Evolutionary conservation across 2,888 invertebrate species (phyloP), one percentile per base, ranked within the genome.

Genomic region (Phaedon cochleariae): DNA sequence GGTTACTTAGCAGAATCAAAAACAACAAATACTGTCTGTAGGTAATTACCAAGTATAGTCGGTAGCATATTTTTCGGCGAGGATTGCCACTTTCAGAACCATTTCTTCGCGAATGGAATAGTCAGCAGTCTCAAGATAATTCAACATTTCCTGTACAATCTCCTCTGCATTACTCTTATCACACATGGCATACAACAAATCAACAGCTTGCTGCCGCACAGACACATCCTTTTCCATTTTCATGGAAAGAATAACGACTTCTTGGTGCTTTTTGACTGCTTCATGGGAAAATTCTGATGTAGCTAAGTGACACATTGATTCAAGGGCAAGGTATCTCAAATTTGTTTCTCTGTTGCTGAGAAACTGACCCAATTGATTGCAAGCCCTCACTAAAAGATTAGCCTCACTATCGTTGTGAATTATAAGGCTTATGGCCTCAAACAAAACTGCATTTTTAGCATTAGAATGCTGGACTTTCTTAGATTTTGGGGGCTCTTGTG

Each of bases 391-490:
- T 79, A 99, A 86, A 71, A 99, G 87, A 85, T 96, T 96, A 45
- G 97, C 96, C 84, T 98, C 98, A 85, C 96, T 93, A 82, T 99
- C 99, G 86, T 98, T 97, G 83, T 99, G 99, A 80, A 99, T 99
- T 74, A 99, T 99, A 74, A 99, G 89, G 86, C 98, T 98, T 82
- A 99, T 99, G 51, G 99, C 98, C 87, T 99, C 99, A 86, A 99
- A 99, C 18, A 99, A 87, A 22, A 99, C 98, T 58, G 99, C 98
- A 86, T 99, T 99, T 85, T 99, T 99, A 64, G 99, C 98, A 87
- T 99, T 99, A 54, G 98, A 98, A 85, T 99, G 99, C 86, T 99
- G 99, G 26, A 99, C 98, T 86, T 99, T 99, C 86, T 99, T 99
- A 54, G 98, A 99, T 85, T 98, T 98, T 26, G 98, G 98, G 73